Evolutionary conservation across 1,140 invertebrate species (phyloP).

Genomic region (Eubasilissa regina): DNA sequence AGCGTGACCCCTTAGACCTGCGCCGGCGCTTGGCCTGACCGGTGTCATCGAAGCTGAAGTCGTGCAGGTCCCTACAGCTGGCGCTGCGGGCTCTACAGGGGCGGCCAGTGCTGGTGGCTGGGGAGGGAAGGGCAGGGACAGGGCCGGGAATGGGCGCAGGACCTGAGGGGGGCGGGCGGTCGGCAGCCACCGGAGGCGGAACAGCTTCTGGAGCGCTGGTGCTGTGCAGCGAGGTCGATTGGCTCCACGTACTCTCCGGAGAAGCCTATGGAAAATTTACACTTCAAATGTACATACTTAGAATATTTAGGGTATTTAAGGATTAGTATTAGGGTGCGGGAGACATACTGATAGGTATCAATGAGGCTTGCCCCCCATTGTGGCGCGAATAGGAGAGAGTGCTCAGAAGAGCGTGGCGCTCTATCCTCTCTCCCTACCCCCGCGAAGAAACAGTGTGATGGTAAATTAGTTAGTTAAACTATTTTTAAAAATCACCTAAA

Average conservation of each 20-base stretch:
- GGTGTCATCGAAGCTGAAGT: conserved; percentile 80
- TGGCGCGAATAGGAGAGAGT: background rate
- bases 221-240: conserved; percentile 65
- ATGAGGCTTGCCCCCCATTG: no score
- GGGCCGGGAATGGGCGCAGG: conserved; percentile 57
- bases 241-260: conserved; percentile 76
- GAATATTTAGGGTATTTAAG: no score
- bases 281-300: no score
- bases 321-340: no score
- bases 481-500: background rate
- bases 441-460: background rate
- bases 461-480: no score
- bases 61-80: conserved; percentile 84
- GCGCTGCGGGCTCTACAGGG: conserved; percentile 70
- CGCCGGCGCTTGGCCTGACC: conserved; percentile 74
- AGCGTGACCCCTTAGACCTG: conserved; percentile 62
- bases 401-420: background rate
- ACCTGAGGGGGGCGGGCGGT: conserved; percentile 55
- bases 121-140: conserved; percentile 60
- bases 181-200: conserved; percentile 64
- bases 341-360: no score
- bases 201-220: conserved; percentile 65
- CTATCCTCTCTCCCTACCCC: background rate
- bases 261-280: conserved; percentile 64
- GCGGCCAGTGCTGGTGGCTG: conserved; percentile 22